Evolutionary conservation across 2,113 vertebrate genomes (phyloP).

Genomic region (Vicugna pacos): DNA sequence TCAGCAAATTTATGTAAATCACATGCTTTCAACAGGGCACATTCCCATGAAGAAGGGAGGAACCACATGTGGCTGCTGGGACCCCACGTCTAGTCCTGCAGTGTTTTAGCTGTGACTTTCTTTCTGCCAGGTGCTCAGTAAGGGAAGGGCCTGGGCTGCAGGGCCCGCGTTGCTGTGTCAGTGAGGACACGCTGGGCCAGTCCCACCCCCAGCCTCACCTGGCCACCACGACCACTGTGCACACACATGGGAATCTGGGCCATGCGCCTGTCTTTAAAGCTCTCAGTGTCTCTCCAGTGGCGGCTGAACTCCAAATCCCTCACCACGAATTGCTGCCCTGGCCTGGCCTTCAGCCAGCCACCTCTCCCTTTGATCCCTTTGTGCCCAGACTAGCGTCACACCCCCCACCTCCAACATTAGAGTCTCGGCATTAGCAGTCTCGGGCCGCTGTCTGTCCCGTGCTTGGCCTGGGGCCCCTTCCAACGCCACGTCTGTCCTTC

Average conservation of each 20-base stretch:
- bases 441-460: too few relatives aligned
- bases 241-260: not conserved
- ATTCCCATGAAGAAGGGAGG: not conserved
- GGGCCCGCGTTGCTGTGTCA: not conserved
- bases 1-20: not conserved
- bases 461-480: too few relatives aligned
- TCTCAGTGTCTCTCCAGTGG: not conserved
- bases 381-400: not conserved
- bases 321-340: rapidly evolving
- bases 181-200: not conserved
- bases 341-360: too few relatives aligned
- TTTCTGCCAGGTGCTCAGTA: not conserved
- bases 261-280: not conserved
- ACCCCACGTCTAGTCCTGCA: rapidly evolving
- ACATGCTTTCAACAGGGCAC: rapidly evolving
- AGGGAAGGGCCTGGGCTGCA: not conserved
- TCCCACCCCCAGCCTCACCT: rapidly evolving
- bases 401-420: rapidly evolving
- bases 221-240: rapidly evolving
- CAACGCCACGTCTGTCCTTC: too few relatives aligned
- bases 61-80: not conserved
- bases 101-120: not conserved
- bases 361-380: not conserved
- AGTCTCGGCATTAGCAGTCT: not conserved
- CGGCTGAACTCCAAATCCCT: not conserved